phyloP scores from a whole-genome alignment of 1,140 invertebrate genomes.

The Tetranychus cinnabarinus region DNA sequence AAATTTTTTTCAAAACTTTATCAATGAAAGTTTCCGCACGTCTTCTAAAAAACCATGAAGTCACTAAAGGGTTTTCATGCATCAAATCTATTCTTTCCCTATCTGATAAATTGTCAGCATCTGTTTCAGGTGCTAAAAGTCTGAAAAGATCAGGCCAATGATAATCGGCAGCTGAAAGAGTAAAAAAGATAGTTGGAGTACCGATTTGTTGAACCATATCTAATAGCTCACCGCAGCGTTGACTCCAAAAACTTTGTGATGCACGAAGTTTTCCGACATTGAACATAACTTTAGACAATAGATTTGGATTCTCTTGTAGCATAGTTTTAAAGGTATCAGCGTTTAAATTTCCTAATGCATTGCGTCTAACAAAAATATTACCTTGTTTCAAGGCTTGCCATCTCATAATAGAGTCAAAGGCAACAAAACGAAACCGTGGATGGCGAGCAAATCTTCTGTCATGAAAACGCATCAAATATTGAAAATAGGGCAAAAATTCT shows the following conservation, averaged over 20 bases:
- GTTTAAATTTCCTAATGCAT: not conserved
- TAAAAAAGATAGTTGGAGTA: too few relatives aligned
- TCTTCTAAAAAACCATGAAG: not conserved
- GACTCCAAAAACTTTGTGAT: too few relatives aligned
- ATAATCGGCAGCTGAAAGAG: too few relatives aligned
- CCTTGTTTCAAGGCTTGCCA: not conserved
- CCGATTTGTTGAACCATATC: too few relatives aligned
- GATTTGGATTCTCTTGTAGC: not conserved
- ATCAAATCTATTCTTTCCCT: not conserved
- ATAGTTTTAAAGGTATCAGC: not conserved
- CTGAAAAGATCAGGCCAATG: too few relatives aligned
- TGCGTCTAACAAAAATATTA: not conserved
- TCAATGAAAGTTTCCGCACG: not conserved
- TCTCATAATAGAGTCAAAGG: not conserved
- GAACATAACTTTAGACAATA: not conserved
- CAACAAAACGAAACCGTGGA: not conserved
- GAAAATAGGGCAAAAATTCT: not conserved
- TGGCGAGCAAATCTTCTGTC: not conserved
- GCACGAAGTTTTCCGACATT: not conserved
- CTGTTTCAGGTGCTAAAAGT: not conserved
- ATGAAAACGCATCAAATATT: not conserved
- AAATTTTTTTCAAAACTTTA: not conserved
- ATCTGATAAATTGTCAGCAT: not conserved
- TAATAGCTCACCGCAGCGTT: too few relatives aligned
- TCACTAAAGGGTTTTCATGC: not conserved